Evolutionary conservation across 1,140 invertebrate species (phyloP).

Genomic region (Dreissena polymorpha): DNA sequence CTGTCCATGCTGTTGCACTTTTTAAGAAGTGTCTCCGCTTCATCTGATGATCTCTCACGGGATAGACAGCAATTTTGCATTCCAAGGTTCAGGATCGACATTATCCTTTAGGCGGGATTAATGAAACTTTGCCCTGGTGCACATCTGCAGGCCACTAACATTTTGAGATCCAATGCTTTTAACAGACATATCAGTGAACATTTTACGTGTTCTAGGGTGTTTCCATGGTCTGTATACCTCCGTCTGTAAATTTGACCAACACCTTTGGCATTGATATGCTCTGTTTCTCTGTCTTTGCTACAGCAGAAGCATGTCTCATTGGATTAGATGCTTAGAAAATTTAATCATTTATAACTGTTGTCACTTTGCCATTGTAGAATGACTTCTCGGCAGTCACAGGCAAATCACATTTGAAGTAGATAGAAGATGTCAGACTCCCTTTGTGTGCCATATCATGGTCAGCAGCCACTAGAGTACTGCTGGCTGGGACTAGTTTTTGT

Average conservation of each 20-base stretch:
- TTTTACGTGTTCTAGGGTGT: constrained; percentile 47
- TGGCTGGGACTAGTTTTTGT: constrained; percentile 35
- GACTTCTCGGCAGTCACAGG: constrained; percentile 41
- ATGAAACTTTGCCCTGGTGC: constrained; percentile 57
- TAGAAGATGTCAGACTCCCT: constrained; percentile 41
- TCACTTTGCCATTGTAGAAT: constrained; percentile 48
- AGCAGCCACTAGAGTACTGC: constrained; percentile 13
- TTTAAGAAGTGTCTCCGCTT: background rate
- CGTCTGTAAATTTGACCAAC: constrained; percentile 48
- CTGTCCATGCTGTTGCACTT: constrained; percentile 3
- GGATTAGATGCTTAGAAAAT: constrained; percentile 53
- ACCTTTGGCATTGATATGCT: constrained; percentile 21
- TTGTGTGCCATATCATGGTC: constrained; percentile 56
- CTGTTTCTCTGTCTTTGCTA: constrained; percentile 3
- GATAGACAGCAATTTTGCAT: constrained; percentile 19
- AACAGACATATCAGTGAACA: constrained; percentile 54
- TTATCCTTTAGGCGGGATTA: constrained; percentile 61
- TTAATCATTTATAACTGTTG: constrained; percentile 42
- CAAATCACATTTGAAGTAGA: constrained; percentile 37
- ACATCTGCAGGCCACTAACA: constrained; percentile 47
- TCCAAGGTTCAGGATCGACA: constrained; percentile 56
- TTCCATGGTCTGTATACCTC: constrained; percentile 55
- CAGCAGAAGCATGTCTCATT: constrained; percentile 52
- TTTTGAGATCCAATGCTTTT: constrained; percentile 51
- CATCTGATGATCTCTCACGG: background rate